phyloP scores from a whole-genome alignment of 2,888 invertebrate species.

The Synanthedon formicaeformis region DNA sequence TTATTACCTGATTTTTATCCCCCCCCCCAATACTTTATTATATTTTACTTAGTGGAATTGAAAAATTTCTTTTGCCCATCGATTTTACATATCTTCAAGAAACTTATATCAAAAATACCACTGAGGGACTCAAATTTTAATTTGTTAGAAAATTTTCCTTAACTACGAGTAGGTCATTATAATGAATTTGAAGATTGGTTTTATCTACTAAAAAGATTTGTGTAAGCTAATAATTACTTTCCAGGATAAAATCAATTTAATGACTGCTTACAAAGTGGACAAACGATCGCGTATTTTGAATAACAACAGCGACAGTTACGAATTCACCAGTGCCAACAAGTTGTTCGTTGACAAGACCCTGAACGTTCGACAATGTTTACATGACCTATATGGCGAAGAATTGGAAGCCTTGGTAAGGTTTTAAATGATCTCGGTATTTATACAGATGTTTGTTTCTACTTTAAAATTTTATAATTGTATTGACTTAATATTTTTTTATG shows the following conservation, averaged over 20 bases:
- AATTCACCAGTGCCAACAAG: slow-evolving; percentile 82
- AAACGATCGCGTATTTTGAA: slow-evolving; percentile 67
- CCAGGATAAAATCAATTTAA: slow-evolving; percentile 77
- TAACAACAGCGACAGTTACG: slow-evolving; percentile 73
- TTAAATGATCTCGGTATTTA: not conserved
- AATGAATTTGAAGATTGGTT: not conserved
- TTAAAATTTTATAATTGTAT: too few species aligned
- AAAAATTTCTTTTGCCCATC: too few species aligned
- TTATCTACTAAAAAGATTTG: too few species aligned
- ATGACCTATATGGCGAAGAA: slow-evolving; percentile 74
- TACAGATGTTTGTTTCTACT: too few species aligned
- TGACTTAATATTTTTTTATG: not conserved
- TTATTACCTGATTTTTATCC: too few species aligned
- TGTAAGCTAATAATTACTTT: slow-evolving; percentile 4
- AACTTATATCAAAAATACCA: too few species aligned
- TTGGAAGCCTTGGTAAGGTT: slow-evolving; percentile 61
- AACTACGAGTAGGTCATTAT: not conserved
- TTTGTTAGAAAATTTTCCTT: too few species aligned
- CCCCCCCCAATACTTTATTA: too few species aligned
- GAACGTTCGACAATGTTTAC: slow-evolving; percentile 75
- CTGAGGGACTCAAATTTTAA: too few species aligned
- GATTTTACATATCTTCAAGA: too few species aligned
- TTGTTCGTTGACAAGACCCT: slow-evolving; percentile 76
- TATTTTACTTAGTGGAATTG: too few species aligned
- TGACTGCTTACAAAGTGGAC: slow-evolving; percentile 80